These are phyloP conservation scores for Eira barbara DNA, from an alignment of 2,113 vertebrate genomes.

Conservation along the genomic window DNA sequence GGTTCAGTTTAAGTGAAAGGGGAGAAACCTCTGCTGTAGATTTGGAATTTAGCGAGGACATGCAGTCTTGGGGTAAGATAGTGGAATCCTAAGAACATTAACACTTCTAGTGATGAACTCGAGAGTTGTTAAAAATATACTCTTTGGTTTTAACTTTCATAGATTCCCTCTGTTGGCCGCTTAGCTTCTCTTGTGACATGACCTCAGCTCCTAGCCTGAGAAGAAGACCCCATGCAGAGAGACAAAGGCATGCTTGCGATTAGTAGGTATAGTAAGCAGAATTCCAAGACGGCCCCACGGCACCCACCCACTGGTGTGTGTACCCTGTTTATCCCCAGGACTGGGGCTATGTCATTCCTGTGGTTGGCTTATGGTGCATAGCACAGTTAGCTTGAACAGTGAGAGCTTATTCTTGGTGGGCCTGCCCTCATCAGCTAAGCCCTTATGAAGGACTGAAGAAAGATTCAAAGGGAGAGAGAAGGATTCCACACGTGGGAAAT, in stretches of 20 bases:
- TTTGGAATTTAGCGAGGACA: neutral
- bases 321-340: neutral
- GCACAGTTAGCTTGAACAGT: neutral
- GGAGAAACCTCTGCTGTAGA: neutral
- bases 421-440: neutral
- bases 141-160: neutral
- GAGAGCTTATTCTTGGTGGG: neutral
- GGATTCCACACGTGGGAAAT: neutral
- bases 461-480: neutral
- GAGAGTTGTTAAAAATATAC: neutral
- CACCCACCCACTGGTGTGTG: fast-evolving
- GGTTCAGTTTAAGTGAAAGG: neutral
- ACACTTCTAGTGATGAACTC: neutral
- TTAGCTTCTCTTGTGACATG: neutral
- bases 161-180: neutral
- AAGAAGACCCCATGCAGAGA: neutral
- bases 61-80: neutral
- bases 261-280: neutral
- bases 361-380: neutral
- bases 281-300: neutral
- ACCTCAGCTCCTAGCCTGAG: neutral
- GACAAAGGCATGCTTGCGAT: neutral
- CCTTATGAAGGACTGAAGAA: neutral
- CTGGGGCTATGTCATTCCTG: neutral
- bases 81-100: neutral